Evolutionary conservation across 2,888 invertebrate genomes (phyloP), one percentile per base, ranked within the genome.

Genomic region (Anthophora plumipes): DNA sequence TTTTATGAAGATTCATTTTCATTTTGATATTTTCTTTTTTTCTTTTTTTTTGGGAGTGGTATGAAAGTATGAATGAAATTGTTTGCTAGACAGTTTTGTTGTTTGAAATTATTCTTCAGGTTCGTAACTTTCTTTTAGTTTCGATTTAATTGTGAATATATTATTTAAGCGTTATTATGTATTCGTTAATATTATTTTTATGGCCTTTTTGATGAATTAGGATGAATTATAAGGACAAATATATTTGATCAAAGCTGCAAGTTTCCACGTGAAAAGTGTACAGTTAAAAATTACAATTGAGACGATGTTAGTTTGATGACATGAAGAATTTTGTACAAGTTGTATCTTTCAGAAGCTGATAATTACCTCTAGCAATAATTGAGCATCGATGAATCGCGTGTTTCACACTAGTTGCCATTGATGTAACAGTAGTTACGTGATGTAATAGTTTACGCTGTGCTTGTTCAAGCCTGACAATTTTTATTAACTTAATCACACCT

Each of bases 391-490:
- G 52, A 60, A 41, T 66, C 7, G 48, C 11, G 59, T 60, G 64
- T 73, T 77, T 43, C 59, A 17, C 37, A 12, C 17, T 54, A 74
- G 39, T 39, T 55, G 50, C 9, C 37, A 17, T 66, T 60, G 74
- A 74, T 41, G 64, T 63, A 64, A 63, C 22, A 22, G 6, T 37
- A 31, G 57, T 66, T 57, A 12, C 37, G 43, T 77, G 59, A 60
- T 20, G 74, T 22, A 63, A 76, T n/a, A 54, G 46, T 39, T 55
- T 25, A 31, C 7, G 7, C 20, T 39, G 22, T 17, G 59, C 12
- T 69, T 25, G 46, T 20, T 50, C 17, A 39, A 20, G 14, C 50
- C 22, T 9, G 50, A 43, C 31, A 37, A 60, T 74, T 52, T 68
- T 68, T 74, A 50, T 68, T 17, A 70, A 41, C 50, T 39, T 50